These are phyloP conservation scores for Rhodeus uyekii DNA, from an alignment of 2,797 vertebrate species.

Conservation along the genomic window DNA sequence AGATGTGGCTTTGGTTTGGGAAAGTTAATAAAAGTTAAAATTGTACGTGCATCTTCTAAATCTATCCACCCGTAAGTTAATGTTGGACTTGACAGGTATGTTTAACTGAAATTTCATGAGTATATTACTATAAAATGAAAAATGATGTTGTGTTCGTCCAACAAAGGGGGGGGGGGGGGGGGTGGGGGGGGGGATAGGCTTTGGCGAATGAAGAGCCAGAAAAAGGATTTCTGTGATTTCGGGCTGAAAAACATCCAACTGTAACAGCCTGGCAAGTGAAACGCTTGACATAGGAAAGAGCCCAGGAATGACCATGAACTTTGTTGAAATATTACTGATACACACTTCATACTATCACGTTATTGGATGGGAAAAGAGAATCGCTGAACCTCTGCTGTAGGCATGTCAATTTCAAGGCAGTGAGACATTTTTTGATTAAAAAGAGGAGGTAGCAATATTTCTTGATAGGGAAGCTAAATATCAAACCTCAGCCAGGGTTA, in stretches of 20 bases:
- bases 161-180: too few relatives aligned
- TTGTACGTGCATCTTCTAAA: too few relatives aligned
- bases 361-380: slow-evolving; percentile 15
- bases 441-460: neutral
- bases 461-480: slow-evolving; percentile 2
- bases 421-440: slow-evolving; percentile 17
- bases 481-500: neutral
- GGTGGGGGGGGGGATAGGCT: too few relatives aligned
- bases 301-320: neutral
- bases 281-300: neutral
- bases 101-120: neutral
- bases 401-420: slow-evolving; percentile 3
- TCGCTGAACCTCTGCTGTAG: neutral
- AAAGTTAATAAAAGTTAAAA: neutral
- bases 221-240: slow-evolving; percentile 28
- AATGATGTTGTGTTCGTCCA: too few relatives aligned
- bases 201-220: slow-evolving; percentile 1
- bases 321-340: neutral
- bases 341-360: neutral
- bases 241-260: neutral
- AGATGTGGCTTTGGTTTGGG: neutral
- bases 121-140: neutral
- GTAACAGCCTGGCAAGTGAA: neutral
- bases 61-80: neutral
- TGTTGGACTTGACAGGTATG: too few relatives aligned